Percentiles rank a stretch among this genome's conserved stretches.
Conservation (phyloP, 2,888 invertebrate genomes). For the Drosophila incognita region DNA sequence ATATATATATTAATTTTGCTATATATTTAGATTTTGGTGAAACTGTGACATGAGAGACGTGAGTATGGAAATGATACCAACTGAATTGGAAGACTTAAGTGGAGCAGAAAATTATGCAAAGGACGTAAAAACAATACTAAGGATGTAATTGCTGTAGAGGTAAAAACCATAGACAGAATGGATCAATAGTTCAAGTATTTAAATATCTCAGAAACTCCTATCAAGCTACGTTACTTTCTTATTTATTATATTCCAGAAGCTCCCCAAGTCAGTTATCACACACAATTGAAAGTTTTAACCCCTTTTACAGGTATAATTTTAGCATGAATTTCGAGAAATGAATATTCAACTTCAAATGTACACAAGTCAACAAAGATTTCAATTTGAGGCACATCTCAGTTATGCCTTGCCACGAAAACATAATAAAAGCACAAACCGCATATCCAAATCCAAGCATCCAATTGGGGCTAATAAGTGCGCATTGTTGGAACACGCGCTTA, state of each 20-base stretch:
- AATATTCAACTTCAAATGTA: background rate
- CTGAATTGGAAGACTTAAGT: background rate
- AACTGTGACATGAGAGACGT: background rate
- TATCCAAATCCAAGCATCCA: constrained; percentile 15
- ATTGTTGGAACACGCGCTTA: constrained; percentile 77
- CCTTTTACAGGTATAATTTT: background rate
- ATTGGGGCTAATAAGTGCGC: constrained; percentile 32
- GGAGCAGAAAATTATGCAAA: no score
- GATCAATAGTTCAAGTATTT: background rate
- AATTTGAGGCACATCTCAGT: background rate
- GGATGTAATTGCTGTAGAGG: accelerated
- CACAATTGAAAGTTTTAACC: background rate
- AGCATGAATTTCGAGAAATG: background rate
- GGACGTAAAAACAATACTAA: background rate
- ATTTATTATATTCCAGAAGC: background rate
- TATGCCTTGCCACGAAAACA: constrained; percentile 53
- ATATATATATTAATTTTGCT: background rate
- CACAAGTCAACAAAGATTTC: background rate
- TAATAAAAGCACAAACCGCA: constrained; percentile 14
- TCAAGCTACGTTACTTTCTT: background rate
- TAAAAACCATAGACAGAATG: background rate
- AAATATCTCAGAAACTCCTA: background rate
- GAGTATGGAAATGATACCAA: background rate
- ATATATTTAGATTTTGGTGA: background rate
- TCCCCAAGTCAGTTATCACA: no score